These are phyloP conservation scores for Notocelia uddmanniana DNA, from an alignment of 2,888 invertebrate genomes.

Conservation along the genomic window DNA sequence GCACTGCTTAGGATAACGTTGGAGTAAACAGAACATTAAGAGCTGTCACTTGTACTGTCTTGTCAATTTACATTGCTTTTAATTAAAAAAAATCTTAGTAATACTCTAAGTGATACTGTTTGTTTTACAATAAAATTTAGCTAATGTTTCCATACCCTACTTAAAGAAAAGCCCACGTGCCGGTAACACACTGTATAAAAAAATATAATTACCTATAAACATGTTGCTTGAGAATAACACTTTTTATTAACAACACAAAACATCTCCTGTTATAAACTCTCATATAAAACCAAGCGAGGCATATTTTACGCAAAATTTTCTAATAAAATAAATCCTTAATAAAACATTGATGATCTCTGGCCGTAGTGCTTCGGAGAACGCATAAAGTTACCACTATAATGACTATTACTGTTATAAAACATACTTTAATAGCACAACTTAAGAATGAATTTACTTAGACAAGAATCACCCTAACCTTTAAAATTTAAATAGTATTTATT, in stretches of 20 bases:
- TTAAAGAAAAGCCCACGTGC: too few relatives aligned
- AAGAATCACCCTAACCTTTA: not conserved
- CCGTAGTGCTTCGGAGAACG: not conserved
- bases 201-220: too few relatives aligned
- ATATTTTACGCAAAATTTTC: constrained; percentile 42
- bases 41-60: too few relatives aligned
- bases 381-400: not conserved
- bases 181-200: too few relatives aligned
- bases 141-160: too few relatives aligned
- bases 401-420: constrained; percentile 1
- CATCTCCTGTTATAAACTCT: not conserved
- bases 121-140: too few relatives aligned
- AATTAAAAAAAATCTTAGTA: too few relatives aligned
- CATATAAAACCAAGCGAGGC: constrained; percentile 5
- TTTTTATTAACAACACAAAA: not conserved
- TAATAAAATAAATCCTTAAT: constrained; percentile 31
- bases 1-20: too few relatives aligned
- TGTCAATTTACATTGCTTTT: too few relatives aligned
- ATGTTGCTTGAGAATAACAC: not conserved
- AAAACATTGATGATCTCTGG: constrained; percentile 36
- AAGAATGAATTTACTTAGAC: not conserved
- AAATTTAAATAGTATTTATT: not conserved
- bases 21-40: too few relatives aligned
- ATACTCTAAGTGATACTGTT: too few relatives aligned
- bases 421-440: not conserved